phyloP scores from a whole-genome alignment of 2,113 vertebrate species.

The Chaetura pelagica region DNA sequence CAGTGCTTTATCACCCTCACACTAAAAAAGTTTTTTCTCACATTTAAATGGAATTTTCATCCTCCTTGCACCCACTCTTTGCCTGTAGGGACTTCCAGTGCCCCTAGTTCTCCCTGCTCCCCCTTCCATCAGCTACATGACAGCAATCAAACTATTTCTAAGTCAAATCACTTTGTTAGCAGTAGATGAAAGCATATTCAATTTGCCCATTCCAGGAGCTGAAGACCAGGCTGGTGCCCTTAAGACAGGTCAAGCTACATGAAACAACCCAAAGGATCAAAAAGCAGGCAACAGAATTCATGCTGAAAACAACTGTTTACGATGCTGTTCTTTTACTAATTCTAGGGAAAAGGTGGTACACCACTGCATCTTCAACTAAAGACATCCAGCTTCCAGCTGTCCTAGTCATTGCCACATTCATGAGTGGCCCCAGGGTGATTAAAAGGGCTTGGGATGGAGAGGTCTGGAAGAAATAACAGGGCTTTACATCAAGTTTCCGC shows the following conservation, averaged over 20 bases:
- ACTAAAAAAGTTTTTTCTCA: no score
- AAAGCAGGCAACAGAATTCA: neutral
- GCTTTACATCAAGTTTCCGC: neutral
- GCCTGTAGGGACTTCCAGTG: neutral
- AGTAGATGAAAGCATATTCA: neutral
- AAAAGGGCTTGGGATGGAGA: neutral
- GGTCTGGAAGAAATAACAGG: neutral
- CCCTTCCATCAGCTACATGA: neutral
- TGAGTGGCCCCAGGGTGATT: neutral
- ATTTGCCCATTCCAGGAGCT: neutral
- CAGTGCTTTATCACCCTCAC: no score
- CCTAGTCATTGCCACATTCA: accelerated
- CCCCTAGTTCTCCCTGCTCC: neutral
- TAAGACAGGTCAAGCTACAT: neutral
- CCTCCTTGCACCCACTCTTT: neutral
- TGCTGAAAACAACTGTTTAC: neutral
- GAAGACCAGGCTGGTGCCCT: neutral
- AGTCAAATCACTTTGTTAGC: neutral
- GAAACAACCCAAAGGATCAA: neutral
- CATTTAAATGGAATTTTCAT: no score
- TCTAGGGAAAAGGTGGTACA: neutral
- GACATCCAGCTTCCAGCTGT: neutral
- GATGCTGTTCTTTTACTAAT: neutral
- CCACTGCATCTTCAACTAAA: neutral
- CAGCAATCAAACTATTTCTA: neutral